phyloP scores from a whole-genome alignment of 2,797 vertebrate species.

The Sylvia borin region DNA sequence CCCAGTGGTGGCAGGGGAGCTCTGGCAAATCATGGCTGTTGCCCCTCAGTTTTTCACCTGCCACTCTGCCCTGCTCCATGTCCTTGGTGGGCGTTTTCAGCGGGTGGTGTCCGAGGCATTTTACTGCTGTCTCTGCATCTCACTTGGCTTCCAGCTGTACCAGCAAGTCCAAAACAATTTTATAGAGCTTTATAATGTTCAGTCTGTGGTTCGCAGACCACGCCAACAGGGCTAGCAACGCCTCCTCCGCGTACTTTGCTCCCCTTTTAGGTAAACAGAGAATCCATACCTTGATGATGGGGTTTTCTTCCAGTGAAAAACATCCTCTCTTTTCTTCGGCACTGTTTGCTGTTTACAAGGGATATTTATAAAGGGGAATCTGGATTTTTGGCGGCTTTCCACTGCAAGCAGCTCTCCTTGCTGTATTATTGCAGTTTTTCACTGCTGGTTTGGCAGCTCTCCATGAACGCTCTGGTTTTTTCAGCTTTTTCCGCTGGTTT shows the following conservation, averaged over 20 bases:
- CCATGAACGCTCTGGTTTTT: neutral
- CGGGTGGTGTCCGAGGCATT: neutral
- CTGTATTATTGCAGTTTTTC: neutral
- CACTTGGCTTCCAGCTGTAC: rapidly evolving
- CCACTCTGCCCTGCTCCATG: neutral
- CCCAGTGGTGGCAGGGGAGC: rapidly evolving
- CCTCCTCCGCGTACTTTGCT: neutral
- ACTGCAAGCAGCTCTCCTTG: neutral
- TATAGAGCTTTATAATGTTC: neutral
- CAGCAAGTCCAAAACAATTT: neutral
- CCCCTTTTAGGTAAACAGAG: neutral
- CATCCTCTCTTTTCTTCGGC: neutral
- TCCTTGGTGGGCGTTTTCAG: neutral
- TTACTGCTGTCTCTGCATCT: too few species aligned
- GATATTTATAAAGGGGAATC: neutral
- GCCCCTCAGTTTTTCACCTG: neutral
- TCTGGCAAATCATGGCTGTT: neutral
- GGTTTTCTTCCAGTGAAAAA: neutral
- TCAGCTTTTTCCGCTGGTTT: neutral
- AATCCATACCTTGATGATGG: neutral
- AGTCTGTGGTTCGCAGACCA: neutral
- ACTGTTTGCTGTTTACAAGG: neutral
- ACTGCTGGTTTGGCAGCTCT: neutral
- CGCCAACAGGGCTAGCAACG: neutral
- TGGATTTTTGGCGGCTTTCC: neutral